These are phyloP conservation scores for Clarias gariepinus DNA, from an alignment of 2,113 vertebrate species.

Conservation along the genomic window DNA sequence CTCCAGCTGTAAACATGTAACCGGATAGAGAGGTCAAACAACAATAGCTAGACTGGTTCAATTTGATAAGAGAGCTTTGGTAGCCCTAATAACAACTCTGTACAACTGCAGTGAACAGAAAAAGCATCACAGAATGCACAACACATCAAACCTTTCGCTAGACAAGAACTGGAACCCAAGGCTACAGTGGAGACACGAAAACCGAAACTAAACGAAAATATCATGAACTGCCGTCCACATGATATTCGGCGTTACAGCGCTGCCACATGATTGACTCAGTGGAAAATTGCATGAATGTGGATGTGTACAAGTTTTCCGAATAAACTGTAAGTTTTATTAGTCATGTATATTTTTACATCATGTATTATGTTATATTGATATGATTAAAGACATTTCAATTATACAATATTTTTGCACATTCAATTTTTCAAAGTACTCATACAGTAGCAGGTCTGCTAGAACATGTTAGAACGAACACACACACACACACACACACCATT, in stretches of 20 bases:
- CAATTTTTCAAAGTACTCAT: not conserved
- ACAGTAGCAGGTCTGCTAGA: not conserved
- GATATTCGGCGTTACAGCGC: not conserved
- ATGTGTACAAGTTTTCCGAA: not conserved
- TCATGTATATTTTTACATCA: not conserved
- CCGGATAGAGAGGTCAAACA: not conserved
- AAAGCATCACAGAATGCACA: not conserved
- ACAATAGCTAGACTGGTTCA: not conserved
- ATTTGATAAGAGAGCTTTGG: not conserved
- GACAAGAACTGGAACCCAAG: not conserved
- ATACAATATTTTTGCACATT: not conserved
- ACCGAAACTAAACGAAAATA: not conserved
- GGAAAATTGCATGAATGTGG: not conserved
- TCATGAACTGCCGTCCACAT: not conserved
- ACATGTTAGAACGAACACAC: not conserved
- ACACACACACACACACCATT: slow-evolving; percentile 30
- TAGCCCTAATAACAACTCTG: not conserved
- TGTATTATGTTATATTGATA: not conserved
- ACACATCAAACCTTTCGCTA: not conserved
- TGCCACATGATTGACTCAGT: not conserved
- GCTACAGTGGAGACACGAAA: not conserved
- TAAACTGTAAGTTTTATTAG: not conserved
- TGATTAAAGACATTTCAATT: not conserved
- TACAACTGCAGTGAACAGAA: not conserved
- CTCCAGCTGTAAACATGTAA: not conserved